Base-by-base conservation (phyloP, 2,888 invertebrate genomes). In the Anthoptus insignis region DNA sequence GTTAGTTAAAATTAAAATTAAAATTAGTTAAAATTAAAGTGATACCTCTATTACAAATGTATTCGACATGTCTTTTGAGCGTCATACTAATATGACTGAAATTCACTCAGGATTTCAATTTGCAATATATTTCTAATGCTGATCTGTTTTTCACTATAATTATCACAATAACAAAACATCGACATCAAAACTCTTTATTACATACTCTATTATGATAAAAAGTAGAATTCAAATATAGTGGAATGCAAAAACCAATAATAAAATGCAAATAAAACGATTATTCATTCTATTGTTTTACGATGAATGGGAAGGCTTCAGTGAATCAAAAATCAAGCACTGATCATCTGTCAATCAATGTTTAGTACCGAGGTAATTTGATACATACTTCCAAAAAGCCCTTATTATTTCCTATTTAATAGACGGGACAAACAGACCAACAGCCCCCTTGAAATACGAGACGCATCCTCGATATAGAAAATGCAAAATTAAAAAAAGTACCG, bases 371-470 rank as follows among this genome's bases (percentile, higher is more conserved):
- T 81, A 89, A 90, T 78, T 74, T 75, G 82, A 91, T 83, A 78
- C 79, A 68, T 70, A 74, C 75, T 77, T 68, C 60, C 70, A 72
- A 76, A n/a, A 78, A 74, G 79, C 80, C 81, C 71, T 74, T 82
- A 84, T 84, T 86, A 88, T 86, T 82, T 84, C 81, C 84, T 83
- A 84, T 82, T 86, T 83, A 87, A 83, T 77, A 80, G 57, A 64
- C 37, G 64, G 57, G 58, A 64, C 64, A 58, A 64, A 64, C 64
- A 64, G 64, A 50, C 74, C 74, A 81, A 81, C 81, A 78, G 80
- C 83, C 82, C 86, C 81, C 81, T 83, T 84, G 91, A 84, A 91
- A 91, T 76, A 73, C 76, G 84, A 92, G 81, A 88, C 87, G 77
- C 80, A 81, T 84, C 82, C 86, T 81, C 81, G 76, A 75, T 83